Base-by-base conservation (phyloP, 2,797 vertebrate genomes). In the Erethizon dorsatum region DNA sequence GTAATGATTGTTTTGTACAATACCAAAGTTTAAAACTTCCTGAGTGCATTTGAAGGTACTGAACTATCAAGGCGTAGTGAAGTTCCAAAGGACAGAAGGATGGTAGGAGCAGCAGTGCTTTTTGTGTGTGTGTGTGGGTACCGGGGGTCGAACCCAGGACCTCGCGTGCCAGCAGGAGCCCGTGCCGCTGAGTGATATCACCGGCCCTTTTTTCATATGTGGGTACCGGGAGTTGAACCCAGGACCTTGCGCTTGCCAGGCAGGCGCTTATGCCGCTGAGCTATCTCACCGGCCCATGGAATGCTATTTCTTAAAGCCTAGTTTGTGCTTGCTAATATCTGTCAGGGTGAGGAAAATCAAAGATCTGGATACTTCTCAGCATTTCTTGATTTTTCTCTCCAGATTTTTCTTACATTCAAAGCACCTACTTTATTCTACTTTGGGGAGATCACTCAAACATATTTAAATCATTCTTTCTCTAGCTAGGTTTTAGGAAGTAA, bases 401-500 rank as follows among this genome's bases (percentile, higher is more conserved):
- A 92, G 52, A 47, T 26, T 47, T 88, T 75, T 11, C 75, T 78
- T 73, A 88, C 73, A 71, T 50, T 90, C 80, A 83, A 78, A 92
- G 33, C 24, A 92, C 45, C 89, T n/a, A 18, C 59, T 54, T 80
- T 65, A 8, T 45, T 83, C 45, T 83, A 75, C 18, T 50, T 31
- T 33, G 24, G 3, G 28, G 10, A 87, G 47, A 37, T 57, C 14
- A 69, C n/a, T 77, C 33, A 82, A 95, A 95, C n/a, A 77, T 37
- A 56, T 6, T 20, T 59, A 37, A 78, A 41, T 73, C 5, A 26
- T 83, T 41, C 56, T 57, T 37, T 14, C 31, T 65, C 31, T 59
- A 28, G 41, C 52, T n/a, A 79, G 2, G n/a, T 95, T 56, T 83
- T 67, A 69, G 67, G 41, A 67, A 96, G 33, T 15, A 85, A 87